Base-by-base conservation (phyloP, 1,140 invertebrate genomes). In the Drosophila pruinosa region DNA sequence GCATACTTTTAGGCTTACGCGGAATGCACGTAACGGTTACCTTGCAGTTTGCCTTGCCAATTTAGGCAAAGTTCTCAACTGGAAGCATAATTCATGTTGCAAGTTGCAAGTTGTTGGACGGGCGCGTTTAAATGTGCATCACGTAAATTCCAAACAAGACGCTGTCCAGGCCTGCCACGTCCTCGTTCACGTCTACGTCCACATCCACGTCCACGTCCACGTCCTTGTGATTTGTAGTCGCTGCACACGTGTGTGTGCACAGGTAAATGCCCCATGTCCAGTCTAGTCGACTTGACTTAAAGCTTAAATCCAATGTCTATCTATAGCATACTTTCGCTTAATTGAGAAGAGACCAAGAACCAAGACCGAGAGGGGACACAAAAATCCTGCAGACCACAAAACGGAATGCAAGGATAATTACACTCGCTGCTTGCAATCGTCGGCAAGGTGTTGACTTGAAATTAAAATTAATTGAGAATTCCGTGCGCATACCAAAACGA, bases 391-490 rank as follows among this genome's bases (percentile, higher is more conserved):
- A 22, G 38, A 69, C 71, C 65, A 69, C 70, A 62, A 73, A 79
- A 74, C 67, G 72, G 71, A 80, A 79, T 78, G 76, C 68, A 72
- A 68, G 76, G 75, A 78, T 78, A 80, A 78, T 80, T 78, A 80
- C 76, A 62, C 77, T 65, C 54, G 53, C 54, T 74, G 48, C 19
- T 36, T 72, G 75, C 41, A 75, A 69, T 78, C 75, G 75, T 73
- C 76, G 64, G 70, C 48, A 78, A 83, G 80, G 80, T 83, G 80
- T 83, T 79, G 80, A 78, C 78, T 81, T 72, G 72, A 81, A 83
- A 83, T 83, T 83, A 81, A 83, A 83, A 83, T 72, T 78, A 81
- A 83, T 83, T 78, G 72, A 72, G 62, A 83, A 81, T 83, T 83
- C 78, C 71, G 62, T 72, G 59, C 67, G 63, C 77, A 80, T 80